Conservation (phyloP, 2,888 invertebrate genomes). For the Emmelina monodactyla region DNA sequence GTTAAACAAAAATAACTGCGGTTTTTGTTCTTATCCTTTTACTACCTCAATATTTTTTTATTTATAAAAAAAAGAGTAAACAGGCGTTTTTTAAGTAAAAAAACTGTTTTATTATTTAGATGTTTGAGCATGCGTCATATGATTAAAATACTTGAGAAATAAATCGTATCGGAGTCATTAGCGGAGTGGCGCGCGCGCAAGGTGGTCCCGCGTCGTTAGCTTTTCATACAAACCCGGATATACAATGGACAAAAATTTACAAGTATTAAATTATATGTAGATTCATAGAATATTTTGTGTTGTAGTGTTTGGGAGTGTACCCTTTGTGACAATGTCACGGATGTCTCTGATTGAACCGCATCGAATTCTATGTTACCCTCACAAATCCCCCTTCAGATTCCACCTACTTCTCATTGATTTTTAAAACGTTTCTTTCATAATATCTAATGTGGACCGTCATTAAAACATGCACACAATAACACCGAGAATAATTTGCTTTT, state of each 20-base stretch:
- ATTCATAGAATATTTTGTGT: not conserved
- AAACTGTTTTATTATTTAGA: no score
- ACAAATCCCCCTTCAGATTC: not conserved
- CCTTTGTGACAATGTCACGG: slow-evolving; percentile 38
- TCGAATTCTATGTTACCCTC: slow-evolving; percentile 19
- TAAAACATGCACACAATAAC: slow-evolving; percentile 11
- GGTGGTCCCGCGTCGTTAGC: slow-evolving; percentile 46
- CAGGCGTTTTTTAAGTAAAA: no score
- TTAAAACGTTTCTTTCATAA: slow-evolving; percentile 27
- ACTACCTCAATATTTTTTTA: no score
- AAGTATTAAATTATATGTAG: not conserved
- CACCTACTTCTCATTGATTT: slow-evolving; percentile 23
- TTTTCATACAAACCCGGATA: slow-evolving; percentile 46
- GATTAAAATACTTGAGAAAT: no score
- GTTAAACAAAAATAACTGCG: no score
- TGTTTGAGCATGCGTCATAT: no score
- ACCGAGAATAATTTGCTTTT: not conserved
- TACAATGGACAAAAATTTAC: slow-evolving; percentile 13
- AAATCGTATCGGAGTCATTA: not conserved
- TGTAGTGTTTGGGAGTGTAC: slow-evolving; percentile 4
- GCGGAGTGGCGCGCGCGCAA: slow-evolving; percentile 18
- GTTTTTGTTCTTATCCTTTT: no score
- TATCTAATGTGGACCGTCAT: slow-evolving; percentile 36
- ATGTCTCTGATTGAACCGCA: slow-evolving; percentile 21
- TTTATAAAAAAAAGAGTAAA: no score